Evolutionary conservation across 2,888 invertebrate genomes (phyloP), one percentile per base, ranked within the genome.

Genomic region (Amiota mariae): DNA sequence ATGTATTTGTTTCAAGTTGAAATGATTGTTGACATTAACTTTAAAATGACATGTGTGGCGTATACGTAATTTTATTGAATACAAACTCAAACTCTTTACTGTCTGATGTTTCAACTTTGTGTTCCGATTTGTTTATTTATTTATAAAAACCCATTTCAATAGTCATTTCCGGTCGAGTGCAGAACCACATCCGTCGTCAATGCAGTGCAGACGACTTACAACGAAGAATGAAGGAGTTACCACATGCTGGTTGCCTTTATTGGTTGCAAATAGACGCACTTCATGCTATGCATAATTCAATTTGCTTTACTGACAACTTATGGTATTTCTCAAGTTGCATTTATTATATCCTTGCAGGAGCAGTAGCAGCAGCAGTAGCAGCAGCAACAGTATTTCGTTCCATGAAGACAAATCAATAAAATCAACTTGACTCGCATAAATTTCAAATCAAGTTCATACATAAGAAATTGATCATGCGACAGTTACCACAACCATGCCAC

Each of bases 21-120:
- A 59, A 20, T 18, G 20, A 20, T 59, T 59, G 18, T 59, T 4
- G 59, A 12, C 11, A 15, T 15, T 20, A 11, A 20, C 20, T 59
- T 9, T 11, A 59, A 15, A 54, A 36, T 36, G 36, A 6, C 36
- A 36, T n/a, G 63, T 51, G 63, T 15, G 61, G 51, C 71, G 71
- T 71, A 71, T 71, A 71, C 71, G 20, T 63, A 18, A 71, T 71
- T 59, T 61, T 56, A 72, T 61, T 48, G 66, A 47, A 24, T 24
- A 24, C 46, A n/a, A 64, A n/a, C 46, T n/a, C n/a, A n/a, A n/a
- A 24, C 24, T 11, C 15, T 49, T 66, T 66, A 59, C 8, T 36
- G 36, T 6, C 36, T 6, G 6, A 36, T 36, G 36, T 36, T 6
- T 36, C 36, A 36, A 36, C 6, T 4, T 36, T 6, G 8, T 6